Conservation (phyloP, 2,888 invertebrate species). For the Archips crataeganus region DNA sequence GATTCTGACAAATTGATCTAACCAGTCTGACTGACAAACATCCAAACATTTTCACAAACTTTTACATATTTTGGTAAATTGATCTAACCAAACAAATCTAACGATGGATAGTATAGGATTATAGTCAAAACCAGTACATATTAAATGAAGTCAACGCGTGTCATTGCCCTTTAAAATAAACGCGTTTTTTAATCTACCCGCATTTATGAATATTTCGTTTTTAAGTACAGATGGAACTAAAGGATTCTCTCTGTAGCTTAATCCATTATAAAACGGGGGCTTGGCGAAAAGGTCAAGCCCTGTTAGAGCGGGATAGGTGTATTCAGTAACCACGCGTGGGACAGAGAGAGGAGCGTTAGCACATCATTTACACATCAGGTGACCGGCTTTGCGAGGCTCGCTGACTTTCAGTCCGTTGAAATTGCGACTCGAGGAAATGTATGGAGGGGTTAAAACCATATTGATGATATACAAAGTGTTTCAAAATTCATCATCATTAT, state of each 20-base stretch:
- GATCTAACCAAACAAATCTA: no score
- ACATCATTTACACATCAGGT: constrained; percentile 77
- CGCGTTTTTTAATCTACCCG: constrained; percentile 32
- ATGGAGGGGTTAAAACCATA: constrained; percentile 45
- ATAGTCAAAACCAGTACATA: background rate
- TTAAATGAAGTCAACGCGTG: background rate
- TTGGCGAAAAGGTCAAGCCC: constrained; percentile 47
- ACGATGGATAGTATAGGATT: no score
- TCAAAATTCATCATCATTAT: no score
- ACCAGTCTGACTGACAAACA: no score
- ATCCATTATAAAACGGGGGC: constrained; percentile 54
- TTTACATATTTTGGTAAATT: no score
- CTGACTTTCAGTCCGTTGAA: constrained; percentile 64
- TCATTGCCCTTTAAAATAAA: background rate
- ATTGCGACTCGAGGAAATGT: constrained; percentile 63
- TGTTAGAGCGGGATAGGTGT: constrained; percentile 43
- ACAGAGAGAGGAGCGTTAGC: constrained; percentile 50
- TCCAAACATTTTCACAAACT: no score
- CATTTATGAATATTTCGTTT: constrained; percentile 35
- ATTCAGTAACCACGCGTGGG: constrained; percentile 38
- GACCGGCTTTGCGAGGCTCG: constrained; percentile 62
- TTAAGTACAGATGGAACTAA: constrained; percentile 54
- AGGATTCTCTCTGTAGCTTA: constrained; percentile 55
- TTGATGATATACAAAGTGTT: no score
- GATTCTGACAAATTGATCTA: no score